A percentile compares a stretch with the other conserved stretches of the same genome.
Conservation (phyloP, 30 jellyfish, hydroid and myxozoan genomes). For the Cassiopea andromeda region DNA sequence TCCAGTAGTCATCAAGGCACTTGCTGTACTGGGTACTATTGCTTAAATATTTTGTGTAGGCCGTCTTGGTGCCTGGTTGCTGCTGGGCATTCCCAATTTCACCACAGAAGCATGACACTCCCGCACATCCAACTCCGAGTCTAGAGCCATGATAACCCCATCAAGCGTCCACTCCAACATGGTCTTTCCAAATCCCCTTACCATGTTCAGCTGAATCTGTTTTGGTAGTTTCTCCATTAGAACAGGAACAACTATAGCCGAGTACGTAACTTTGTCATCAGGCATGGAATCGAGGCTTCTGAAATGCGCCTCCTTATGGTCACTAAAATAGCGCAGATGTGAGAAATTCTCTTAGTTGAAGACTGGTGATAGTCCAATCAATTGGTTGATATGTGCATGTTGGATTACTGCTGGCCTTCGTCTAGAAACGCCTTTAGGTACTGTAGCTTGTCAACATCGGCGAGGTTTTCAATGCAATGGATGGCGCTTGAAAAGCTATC, state of each 20-base stretch:
- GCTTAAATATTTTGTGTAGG: not conserved
- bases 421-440: conserved; percentile 33
- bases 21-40: not conserved
- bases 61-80: not conserved
- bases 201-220: not conserved
- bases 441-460: conserved; percentile 45
- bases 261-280: conserved; percentile 17
- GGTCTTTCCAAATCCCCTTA: not conserved
- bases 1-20: not conserved
- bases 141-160: conserved; percentile 3
- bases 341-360: conserved; percentile 12
- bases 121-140: conserved; percentile 30
- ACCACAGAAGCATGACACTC: conserved; percentile 5
- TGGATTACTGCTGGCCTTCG: conserved; percentile 5
- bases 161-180: conserved; percentile 36
- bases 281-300: conserved; percentile 7
- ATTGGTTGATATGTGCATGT: conserved; percentile 1
- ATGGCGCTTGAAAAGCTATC: conserved; percentile 47
- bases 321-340: conserved; percentile 1
- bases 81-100: not conserved
- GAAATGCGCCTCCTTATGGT: conserved; percentile 26
- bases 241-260: conserved; percentile 23
- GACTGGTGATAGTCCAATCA: not conserved
- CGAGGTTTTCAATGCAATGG: conserved; percentile 39
- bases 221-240: conserved; percentile 31